phyloP scores from a whole-genome alignment of 2,113 vertebrate species.

The Phoenicopterus ruber region DNA sequence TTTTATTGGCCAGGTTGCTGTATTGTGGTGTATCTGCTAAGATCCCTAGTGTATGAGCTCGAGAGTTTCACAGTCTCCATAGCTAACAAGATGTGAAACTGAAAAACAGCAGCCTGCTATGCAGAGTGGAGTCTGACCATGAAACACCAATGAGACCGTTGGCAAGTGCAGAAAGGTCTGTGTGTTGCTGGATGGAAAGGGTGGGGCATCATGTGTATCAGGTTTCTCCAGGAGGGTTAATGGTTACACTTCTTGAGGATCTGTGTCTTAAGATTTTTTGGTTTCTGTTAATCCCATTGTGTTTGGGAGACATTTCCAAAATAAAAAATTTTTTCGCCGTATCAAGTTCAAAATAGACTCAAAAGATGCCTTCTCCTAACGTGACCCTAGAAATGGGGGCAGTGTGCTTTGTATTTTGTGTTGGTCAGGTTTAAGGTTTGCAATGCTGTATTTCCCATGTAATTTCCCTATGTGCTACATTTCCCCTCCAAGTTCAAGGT shows the following conservation, averaged over 20 bases:
- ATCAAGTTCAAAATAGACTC: background rate
- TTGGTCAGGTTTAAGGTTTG: background rate
- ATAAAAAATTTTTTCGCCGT: background rate
- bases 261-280: background rate
- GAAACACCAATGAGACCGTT: background rate
- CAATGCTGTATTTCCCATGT: background rate
- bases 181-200: background rate
- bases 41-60: background rate
- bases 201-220: background rate
- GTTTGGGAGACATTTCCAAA: background rate
- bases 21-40: background rate
- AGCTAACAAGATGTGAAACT: background rate
- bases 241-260: background rate
- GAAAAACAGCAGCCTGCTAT: background rate
- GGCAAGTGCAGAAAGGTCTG: background rate
- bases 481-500: background rate
- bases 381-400: background rate
- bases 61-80: background rate
- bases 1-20: background rate
- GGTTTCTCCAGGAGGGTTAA: background rate
- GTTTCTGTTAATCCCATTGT: background rate
- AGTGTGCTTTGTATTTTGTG: background rate
- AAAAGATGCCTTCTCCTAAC: background rate
- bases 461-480: background rate
- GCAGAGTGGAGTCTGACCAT: background rate